phyloP scores from a whole-genome alignment of 1,140 invertebrate genomes.

The Chironomus striatipennis region DNA sequence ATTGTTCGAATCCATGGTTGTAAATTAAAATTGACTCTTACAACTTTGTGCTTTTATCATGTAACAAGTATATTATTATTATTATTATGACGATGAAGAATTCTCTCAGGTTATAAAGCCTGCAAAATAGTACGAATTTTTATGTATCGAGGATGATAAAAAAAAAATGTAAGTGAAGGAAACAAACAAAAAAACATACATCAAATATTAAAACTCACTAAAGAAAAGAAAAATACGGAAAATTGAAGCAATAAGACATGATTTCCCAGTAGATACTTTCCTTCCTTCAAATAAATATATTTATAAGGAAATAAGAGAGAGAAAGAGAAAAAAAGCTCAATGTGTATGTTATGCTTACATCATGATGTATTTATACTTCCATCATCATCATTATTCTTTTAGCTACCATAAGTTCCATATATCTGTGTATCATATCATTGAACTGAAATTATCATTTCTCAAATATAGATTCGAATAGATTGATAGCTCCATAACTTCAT shows the following conservation, averaged over 20 bases:
- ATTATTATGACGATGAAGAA: conserved; percentile 32
- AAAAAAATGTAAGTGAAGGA: not conserved
- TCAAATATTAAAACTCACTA: conserved; percentile 17
- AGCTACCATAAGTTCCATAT: not conserved
- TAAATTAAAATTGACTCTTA: conserved; percentile 4
- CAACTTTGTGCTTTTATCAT: not conserved
- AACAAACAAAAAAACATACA: conserved; percentile 11
- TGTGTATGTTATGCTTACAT: not conserved
- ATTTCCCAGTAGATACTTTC: conserved; percentile 19
- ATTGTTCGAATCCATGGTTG: not conserved
- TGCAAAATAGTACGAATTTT: not conserved
- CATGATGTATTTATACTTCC: not conserved
- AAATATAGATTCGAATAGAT: not conserved
- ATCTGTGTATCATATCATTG: not conserved
- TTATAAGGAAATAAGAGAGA: not conserved
- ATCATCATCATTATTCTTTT: not conserved
- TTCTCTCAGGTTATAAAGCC: conserved; percentile 4
- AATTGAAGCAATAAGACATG: conserved; percentile 1
- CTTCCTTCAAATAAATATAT: conserved; percentile 6
- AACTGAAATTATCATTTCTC: not conserved
- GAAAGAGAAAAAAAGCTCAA: not conserved
- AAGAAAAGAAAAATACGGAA: conserved; percentile 11
- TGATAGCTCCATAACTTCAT: not conserved
- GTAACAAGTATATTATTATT: conserved; percentile 28
- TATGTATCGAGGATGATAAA: not conserved